phyloP scores from a whole-genome alignment of 1,140 invertebrate species.

The Archivesica marissinica region DNA sequence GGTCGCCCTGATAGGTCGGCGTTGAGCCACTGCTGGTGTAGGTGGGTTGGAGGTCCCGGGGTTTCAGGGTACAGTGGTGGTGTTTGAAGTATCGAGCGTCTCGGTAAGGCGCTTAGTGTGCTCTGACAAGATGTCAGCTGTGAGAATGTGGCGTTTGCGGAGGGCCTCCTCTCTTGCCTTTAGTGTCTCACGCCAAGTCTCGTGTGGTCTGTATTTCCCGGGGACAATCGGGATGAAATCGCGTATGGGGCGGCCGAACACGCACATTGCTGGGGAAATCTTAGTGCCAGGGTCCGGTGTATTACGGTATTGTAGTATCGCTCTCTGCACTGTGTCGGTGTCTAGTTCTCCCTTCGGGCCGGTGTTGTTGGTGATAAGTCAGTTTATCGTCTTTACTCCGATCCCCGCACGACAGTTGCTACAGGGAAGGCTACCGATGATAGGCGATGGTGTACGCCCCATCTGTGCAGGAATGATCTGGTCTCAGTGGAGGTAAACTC shows the following conservation, averaged over 20 bases:
- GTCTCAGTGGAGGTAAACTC: conserved; percentile 60
- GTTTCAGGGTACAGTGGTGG: too few species aligned
- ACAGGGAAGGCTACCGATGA: conserved; percentile 61
- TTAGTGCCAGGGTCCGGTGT: conserved; percentile 66
- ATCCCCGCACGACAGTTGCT: conserved; percentile 63
- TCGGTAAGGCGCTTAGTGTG: conserved; percentile 63
- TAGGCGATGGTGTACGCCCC: conserved; percentile 61
- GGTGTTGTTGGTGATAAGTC: conserved; percentile 60
- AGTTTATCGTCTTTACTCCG: conserved; percentile 65
- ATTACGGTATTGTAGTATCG: conserved; percentile 68
- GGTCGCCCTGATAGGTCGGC: too few species aligned
- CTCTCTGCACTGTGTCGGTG: conserved; percentile 60
- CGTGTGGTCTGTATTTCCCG: conserved; percentile 61
- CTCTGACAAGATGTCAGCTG: conserved; percentile 56
- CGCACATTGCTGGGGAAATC: conserved; percentile 61
- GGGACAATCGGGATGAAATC: conserved; percentile 72
- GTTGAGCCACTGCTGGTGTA: too few species aligned
- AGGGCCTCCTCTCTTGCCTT: conserved; percentile 58
- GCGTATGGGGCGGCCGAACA: conserved; percentile 53
- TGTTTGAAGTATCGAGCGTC: too few species aligned
- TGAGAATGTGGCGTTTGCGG: conserved; percentile 64
- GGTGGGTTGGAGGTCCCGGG: too few species aligned
- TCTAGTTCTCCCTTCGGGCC: conserved; percentile 57
- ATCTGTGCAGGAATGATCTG: conserved; percentile 51
- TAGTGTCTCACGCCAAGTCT: conserved; percentile 64